Evolutionary conservation across 2,888 invertebrate species (phyloP), one percentile per base, ranked within the genome.

Genomic region (Oegoconia quadripuncta): DNA sequence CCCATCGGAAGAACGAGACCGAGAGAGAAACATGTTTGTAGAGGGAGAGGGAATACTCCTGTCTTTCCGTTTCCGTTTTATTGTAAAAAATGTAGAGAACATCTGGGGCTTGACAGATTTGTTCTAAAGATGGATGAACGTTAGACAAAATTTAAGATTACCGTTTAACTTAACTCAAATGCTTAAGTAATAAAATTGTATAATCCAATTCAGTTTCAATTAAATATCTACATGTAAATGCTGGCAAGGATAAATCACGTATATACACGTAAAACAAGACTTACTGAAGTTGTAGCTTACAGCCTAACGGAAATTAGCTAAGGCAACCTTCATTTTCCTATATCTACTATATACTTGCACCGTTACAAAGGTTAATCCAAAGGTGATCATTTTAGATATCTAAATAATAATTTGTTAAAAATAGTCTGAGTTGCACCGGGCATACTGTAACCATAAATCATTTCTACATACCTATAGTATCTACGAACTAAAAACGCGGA

Each of bases 11-110:
- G 72, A 64, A 54, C 64, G 56, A 65, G 64, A 62, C 48, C 50
- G 74, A 65, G 66, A 68, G 48, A 44, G 49, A 38, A 34, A 48
- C 42, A 53, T 41, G 46, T 42, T 38, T 42, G 53, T 52, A 62
- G 65, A 78, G 46, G 16, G 68, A 60, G 74, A 74, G 41, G 47
- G 57, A 34, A 37, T 49, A 56, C 43, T 55, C 48, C 64, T 73
- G 72, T 76, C 78, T 80, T 83, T 82, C 86, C 83, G 82, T 76
- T 86, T 86, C 86, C 86, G 82, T 77, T 78, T 77, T 69, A 60
- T 79, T 74, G 66, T 73, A 70, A 80, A 78, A 75, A 82, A 67
- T 63, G 48, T 59, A 50, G 38, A 45, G 68, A 77, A 68, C 86
- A 86, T 84, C 83, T 84, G 84, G 72, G 55, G 47, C 41, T 53